Percentiles rank a stretch among this genome's conserved stretches.
These are phyloP conservation scores for Heterohyrax brucei DNA, from an alignment of 2,797 vertebrate species.

Conservation along the genomic window DNA sequence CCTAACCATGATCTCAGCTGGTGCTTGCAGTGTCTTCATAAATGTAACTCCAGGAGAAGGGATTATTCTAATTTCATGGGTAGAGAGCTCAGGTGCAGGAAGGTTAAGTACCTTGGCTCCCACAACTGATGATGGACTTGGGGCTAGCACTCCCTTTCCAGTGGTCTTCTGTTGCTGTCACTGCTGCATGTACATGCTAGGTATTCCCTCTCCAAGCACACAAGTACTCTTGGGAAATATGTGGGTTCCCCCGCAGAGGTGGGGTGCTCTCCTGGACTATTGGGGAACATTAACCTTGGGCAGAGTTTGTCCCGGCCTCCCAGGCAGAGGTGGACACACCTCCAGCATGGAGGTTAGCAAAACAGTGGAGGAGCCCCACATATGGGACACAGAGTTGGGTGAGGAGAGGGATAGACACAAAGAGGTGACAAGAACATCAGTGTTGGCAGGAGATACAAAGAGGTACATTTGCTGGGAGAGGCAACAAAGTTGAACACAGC, in stretches of 20 bases:
- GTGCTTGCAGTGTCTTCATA: neutral
- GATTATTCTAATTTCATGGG: neutral
- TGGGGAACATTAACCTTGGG: neutral
- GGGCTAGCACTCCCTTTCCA: neutral
- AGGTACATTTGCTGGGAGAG: neutral
- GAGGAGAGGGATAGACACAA: neutral
- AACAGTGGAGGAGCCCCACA: neutral
- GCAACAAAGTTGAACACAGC: neutral
- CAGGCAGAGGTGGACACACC: neutral
- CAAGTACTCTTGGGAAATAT: neutral
- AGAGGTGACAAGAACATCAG: no score
- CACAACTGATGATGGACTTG: neutral
- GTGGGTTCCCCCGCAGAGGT: neutral
- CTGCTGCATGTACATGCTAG: accelerated
- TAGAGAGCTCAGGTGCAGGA: neutral
- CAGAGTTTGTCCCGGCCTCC: neutral
- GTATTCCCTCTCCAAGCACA: neutral
- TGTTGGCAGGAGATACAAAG: neutral
- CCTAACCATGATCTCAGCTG: neutral
- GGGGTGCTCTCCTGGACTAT: neutral
- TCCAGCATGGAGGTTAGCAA: neutral
- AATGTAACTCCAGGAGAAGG: neutral
- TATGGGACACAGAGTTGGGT: neutral
- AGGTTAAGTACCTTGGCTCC: neutral
- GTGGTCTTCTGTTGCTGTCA: neutral